Percentiles rank a stretch among this genome's conserved stretches.
Evolutionary conservation across 1,140 invertebrate species (phyloP).

Genomic region (Lepidurus arcticus): DNA sequence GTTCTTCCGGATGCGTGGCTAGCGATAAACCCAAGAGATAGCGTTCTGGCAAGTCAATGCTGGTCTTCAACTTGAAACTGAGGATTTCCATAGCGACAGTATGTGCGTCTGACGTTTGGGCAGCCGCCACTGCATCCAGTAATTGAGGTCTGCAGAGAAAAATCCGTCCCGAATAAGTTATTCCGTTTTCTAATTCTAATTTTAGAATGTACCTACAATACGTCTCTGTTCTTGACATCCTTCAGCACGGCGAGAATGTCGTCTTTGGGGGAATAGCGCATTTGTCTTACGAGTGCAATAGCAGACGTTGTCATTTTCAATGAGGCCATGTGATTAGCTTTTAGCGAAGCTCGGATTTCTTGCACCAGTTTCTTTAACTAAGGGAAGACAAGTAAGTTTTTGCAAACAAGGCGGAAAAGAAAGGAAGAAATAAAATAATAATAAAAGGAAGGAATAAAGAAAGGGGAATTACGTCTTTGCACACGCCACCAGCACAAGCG

Average conservation of each 20-base stretch:
- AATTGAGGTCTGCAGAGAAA: conserved; percentile 53
- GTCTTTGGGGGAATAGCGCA: conserved; percentile 52
- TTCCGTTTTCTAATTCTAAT: conserved; percentile 16
- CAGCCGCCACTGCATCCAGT: conserved; percentile 61
- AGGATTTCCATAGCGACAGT: conserved; percentile 60
- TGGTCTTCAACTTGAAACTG: conserved; percentile 52
- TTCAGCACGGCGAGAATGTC: conserved; percentile 58
- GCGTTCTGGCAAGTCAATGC: conserved; percentile 57
- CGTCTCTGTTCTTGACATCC: conserved; percentile 49
- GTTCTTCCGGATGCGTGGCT: conserved; percentile 53
- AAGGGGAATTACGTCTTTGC: conserved; percentile 46
- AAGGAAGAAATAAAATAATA: background rate
- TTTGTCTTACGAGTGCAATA: conserved; percentile 55
- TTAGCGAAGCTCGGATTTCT: conserved; percentile 50
- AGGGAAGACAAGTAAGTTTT: conserved; percentile 33
- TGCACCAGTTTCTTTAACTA: conserved; percentile 52
- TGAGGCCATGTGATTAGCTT: conserved; percentile 54
- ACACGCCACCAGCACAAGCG: conserved; percentile 48
- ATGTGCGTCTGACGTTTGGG: conserved; percentile 59
- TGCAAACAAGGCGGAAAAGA: background rate
- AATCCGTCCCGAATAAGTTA: background rate
- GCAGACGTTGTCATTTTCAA: conserved; percentile 58
- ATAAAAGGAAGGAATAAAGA: too few species aligned
- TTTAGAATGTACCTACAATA: conserved; percentile 47
- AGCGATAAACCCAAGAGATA: conserved; percentile 67